Evolutionary conservation across 2,888 invertebrate genomes (phyloP), one percentile per base, ranked within the genome.

Genomic region (Disparrhopalites patrizii): DNA sequence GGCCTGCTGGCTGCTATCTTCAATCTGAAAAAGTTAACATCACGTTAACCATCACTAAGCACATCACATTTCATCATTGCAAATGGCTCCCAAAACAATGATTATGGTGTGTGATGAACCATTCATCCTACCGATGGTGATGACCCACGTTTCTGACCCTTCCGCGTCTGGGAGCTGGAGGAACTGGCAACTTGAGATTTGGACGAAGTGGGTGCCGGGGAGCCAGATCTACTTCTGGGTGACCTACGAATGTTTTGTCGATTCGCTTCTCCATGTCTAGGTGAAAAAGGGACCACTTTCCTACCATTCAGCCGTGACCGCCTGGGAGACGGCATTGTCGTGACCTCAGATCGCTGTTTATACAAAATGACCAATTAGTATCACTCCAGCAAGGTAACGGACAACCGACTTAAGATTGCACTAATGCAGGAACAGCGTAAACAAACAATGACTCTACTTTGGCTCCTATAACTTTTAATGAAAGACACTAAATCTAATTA

Each of bases 261-360:
- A 52, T 52, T 52, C 10, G 13, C 18, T 28, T 52, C 52, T 52
- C 28, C 52, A n/a, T 52, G 52, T 28, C 52, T 2, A 5, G 52
- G 52, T 3, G 52, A 52, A 52, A 52, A 52, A 13, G 52, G 52
- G 30, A 27, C 28, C 7, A 5, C 43, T n/a, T n/a, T n/a, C n/a
- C n/a, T n/a, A n/a, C n/a, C n/a, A n/a, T n/a, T n/a, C n/a, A n/a
- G n/a, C n/a, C n/a, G n/a, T n/a, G n/a, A n/a, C n/a, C n/a, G n/a
- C n/a, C n/a, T n/a, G n/a, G n/a, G n/a, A n/a, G n/a, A n/a, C n/a
- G n/a, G n/a, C n/a, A n/a, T n/a, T n/a, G n/a, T n/a, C n/a, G n/a
- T n/a, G n/a, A n/a, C n/a, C n/a, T n/a, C n/a, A n/a, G n/a, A n/a
- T n/a, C n/a, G n/a, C n/a, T n/a, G n/a, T n/a, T n/a, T n/a, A n/a